These are phyloP conservation scores for Centropus unirufus DNA, from an alignment of 2,113 vertebrate genomes.

Conservation along the genomic window DNA sequence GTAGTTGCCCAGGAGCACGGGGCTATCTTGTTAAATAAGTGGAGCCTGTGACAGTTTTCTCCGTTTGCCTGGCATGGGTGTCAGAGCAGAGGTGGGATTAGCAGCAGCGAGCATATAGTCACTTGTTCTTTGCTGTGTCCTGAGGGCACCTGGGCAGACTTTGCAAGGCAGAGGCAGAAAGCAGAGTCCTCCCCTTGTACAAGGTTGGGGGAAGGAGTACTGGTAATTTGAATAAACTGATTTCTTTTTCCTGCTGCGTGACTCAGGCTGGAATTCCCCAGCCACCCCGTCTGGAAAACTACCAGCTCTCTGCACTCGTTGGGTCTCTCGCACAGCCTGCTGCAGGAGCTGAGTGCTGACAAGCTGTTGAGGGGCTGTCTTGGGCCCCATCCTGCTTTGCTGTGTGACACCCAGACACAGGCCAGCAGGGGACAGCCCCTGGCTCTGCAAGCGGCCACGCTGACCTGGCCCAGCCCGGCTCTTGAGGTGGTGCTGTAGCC, in stretches of 20 bases:
- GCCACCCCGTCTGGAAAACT: slow-evolving; percentile 45
- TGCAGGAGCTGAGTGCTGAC: not conserved
- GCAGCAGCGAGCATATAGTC: not conserved
- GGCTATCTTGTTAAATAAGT: not conserved
- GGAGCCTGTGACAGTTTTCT: not conserved
- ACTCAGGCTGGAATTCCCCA: slow-evolving; percentile 45
- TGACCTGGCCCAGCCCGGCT: not conserved
- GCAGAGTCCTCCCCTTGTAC: not conserved
- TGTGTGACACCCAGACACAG: rapidly evolving
- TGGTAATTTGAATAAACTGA: not conserved
- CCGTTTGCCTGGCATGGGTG: not conserved
- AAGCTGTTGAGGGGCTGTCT: not conserved
- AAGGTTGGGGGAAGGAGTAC: not conserved
- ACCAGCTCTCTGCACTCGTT: not conserved
- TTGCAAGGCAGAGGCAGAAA: not conserved
- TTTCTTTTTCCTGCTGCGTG: not conserved
- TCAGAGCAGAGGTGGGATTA: not conserved
- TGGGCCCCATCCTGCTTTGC: not conserved
- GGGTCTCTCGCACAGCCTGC: not conserved
- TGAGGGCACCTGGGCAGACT: not conserved
- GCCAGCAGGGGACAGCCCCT: not conserved
- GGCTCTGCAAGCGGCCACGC: too few relatives aligned
- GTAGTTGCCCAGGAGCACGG: not conserved
- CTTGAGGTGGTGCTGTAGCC: not conserved
- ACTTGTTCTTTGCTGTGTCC: not conserved